phyloP scores from a whole-genome alignment of 2,113 vertebrate species.

The Falcunculus frontatus region DNA sequence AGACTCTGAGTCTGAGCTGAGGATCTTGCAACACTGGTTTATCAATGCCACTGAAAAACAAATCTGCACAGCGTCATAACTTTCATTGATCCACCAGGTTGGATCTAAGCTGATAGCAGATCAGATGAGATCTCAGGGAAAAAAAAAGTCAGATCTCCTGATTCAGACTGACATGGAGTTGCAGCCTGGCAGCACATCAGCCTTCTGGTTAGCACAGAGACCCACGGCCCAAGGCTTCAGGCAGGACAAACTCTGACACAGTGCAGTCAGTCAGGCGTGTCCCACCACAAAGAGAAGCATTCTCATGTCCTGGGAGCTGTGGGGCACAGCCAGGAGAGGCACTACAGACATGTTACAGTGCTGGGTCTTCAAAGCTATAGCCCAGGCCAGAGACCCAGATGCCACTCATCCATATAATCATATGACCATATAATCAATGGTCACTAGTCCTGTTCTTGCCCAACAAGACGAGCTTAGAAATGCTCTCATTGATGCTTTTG shows the following conservation, averaged over 20 bases:
- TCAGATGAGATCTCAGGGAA: neutral
- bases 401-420: neutral
- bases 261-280: neutral
- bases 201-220: neutral
- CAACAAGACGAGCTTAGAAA: neutral
- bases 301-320: neutral
- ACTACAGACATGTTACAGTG: neutral
- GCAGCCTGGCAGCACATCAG: neutral
- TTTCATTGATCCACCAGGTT: slow-evolving; percentile 2
- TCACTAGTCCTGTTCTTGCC: neutral
- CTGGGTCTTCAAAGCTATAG: neutral
- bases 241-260: neutral
- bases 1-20: slow-evolving; percentile 27
- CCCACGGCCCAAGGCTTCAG: neutral
- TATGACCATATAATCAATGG: neutral
- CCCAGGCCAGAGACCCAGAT: neutral
- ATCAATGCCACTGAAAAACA: slow-evolving; percentile 51
- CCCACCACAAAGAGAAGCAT: neutral
- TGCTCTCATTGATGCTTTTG: neutral
- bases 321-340: neutral
- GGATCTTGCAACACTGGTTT: slow-evolving; percentile 51
- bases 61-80: slow-evolving; percentile 1
- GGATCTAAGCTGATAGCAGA: neutral
- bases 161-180: neutral
- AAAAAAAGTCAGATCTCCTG: neutral